Base-by-base conservation (phyloP, 2,113 vertebrate species). In the Synchiropus splendidus region DNA sequence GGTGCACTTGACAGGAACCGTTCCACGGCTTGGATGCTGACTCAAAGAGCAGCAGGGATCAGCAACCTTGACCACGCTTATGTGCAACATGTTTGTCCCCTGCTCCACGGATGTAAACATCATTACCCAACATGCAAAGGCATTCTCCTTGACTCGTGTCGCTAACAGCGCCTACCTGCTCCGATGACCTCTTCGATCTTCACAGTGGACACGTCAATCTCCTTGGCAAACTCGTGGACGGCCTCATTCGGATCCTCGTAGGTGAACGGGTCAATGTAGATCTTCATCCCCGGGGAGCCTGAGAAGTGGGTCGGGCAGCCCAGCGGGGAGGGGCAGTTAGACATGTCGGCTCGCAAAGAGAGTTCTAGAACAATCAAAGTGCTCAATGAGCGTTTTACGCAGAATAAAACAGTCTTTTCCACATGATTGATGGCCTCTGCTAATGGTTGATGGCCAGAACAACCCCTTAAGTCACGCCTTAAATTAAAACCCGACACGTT, bases 101-200 rank as follows among this genome's bases (percentile, higher is more conserved):
- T 21, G n/a, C 12, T n/a, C 40, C n/a, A 38, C 10, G 47, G 11
- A 18, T 6, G 30, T 13, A 38, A 5, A 36, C 18, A 36, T 12
- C 21, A 6, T 14, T 30, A 18, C 32, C 11, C 13, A 27, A 37
- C 14, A 46, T 18, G 39, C 13, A 52, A 2, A 40, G 39, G 51
- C 33, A n/a, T n/a, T n/a, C n/a, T n/a, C 38, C 15, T 16, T 18
- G 12, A 47, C 16, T 37, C 12, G n/a, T 17, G n/a, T n/a, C n/a
- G 15, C 9, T 31, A 32, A 35, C 13, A 1, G 2, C 31, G 17
- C 39, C 9, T 86, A 99, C 95, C 95, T 90, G 95, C 95, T 64
- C 95, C 95, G 34, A 99, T 99, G 79, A 99, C 95, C 72, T 99
- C 94, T 72, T 99, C 95, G 16, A 99, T 99, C 85, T 99, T 99